phyloP scores from a whole-genome alignment of 2,888 invertebrate species.

The Beris chalybata region DNA sequence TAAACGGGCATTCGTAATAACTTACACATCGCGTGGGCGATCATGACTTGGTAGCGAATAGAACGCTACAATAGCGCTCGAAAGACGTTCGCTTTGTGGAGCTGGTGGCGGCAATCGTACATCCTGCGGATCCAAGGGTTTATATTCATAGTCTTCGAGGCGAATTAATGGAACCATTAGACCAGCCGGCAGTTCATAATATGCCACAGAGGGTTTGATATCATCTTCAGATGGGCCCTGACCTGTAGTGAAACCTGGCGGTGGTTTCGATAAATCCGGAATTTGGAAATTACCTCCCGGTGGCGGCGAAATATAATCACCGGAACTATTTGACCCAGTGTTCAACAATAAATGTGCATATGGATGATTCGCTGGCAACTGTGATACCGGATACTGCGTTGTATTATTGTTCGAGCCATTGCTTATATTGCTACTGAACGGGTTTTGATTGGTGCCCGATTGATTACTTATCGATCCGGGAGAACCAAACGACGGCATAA shows the following conservation, averaged over 20 bases:
- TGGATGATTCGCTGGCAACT: constrained; percentile 19
- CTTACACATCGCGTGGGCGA: constrained; percentile 86
- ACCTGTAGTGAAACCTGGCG: constrained; percentile 70
- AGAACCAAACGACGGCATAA: constrained; percentile 6
- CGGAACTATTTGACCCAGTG: constrained; percentile 28
- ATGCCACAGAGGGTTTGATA: constrained; percentile 87
- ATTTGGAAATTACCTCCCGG: constrained; percentile 63
- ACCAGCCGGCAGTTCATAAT: constrained; percentile 96
- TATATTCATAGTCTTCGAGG: constrained; percentile 88
- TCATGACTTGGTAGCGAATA: constrained; percentile 95
- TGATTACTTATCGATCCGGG: constrained; percentile 42
- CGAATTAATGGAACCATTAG: constrained; percentile 96
- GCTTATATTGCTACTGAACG: constrained; percentile 46
- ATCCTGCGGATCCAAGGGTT: constrained; percentile 83
- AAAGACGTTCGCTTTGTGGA: constrained; percentile 88
- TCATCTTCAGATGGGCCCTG: constrained; percentile 64
- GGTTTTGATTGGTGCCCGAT: constrained; percentile 45
- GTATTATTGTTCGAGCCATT: constrained; percentile 27
- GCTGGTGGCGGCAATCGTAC: constrained; percentile 93
- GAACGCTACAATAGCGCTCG: constrained; percentile 95
- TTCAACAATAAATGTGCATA: constrained; percentile 26
- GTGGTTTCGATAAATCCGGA: constrained; percentile 85
- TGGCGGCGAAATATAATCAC: constrained; percentile 48
- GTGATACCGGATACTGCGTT: constrained; percentile 11
- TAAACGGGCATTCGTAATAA: constrained; percentile 29